Base-by-base conservation (phyloP, 2,113 vertebrate species). In the Turnix velox region DNA sequence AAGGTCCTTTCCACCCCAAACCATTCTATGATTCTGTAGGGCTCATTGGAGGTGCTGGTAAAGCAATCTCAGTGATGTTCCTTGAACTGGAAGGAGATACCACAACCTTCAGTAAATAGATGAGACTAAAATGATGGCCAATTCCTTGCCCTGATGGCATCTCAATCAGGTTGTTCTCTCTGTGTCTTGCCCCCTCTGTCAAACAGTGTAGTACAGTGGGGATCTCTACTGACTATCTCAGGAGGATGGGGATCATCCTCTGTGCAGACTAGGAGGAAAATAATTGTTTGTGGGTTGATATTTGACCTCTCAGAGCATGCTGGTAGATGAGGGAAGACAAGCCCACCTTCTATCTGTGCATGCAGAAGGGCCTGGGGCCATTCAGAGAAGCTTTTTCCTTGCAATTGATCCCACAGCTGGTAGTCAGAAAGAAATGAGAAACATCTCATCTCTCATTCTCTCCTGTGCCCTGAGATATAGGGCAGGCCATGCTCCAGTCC, bases 161-260 rank as follows among this genome's bases (percentile, higher is more conserved):
- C n/a, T 37, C 58, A 35, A 1, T 35, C 35, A 30, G 17, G 14
- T 23, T 12, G 6, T 16, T 63, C 28, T 42, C 1, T 17, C 12
- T n/a, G 51, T 72, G 51, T 23, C 19, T 67, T 31, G 25, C 6
- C 9, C 0, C 12, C 30, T 40, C 8, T 40, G 48, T 8, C 30
- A 14, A 27, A 3, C 8, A 3, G 3, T 6, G 25, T 17, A 30
- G 25, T 42, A 25, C 12, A 9, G 17, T 0, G 0, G 27, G 22
- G 11, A 35, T 17, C 37, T 57, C 25, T 54, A 57, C 58, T 16
- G n/a, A n/a, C 45, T 6, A 13, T 23, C 68, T 39, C 54, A 14
- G 62, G 31, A 0, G 11, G 33, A 4, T 0, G 1, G 35, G 24
- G 45, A n/a, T n/a, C n/a, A n/a, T n/a, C n/a, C n/a, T n/a, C 3